Conservation (phyloP, 2,797 vertebrate species). For the Oryzias dopingdopingensis region DNA sequence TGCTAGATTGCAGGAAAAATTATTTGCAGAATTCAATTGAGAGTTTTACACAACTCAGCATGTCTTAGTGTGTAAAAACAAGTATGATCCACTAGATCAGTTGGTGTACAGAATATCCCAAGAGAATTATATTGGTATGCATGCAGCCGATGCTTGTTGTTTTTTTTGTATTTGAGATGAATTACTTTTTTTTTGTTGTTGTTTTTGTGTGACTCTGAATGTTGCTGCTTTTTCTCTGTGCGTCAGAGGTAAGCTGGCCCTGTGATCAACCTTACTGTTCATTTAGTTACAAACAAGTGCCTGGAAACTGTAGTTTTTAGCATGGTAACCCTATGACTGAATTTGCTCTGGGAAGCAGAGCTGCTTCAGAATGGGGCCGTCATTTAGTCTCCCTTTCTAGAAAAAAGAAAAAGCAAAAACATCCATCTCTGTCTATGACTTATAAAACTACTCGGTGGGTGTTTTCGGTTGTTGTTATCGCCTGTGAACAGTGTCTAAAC, state of each 20-base stretch:
- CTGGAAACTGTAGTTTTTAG: conserved; percentile 70
- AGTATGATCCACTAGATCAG: conserved; percentile 50
- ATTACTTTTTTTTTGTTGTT: conserved; percentile 23
- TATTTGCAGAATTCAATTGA: conserved; percentile 39
- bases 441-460: conserved; percentile 58
- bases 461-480: conserved; percentile 35
- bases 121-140: conserved; percentile 66
- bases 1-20: conserved; percentile 47
- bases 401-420: background rate
- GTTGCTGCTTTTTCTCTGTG: conserved; percentile 66
- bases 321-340: conserved; percentile 35
- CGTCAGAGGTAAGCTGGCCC: conserved; percentile 59
- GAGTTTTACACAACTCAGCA: conserved; percentile 50
- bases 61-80: conserved; percentile 62
- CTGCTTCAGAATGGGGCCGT: conserved; percentile 10
- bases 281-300: conserved; percentile 79
- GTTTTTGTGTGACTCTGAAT: conserved; percentile 61
- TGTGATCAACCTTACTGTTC: conserved; percentile 63
- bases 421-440: conserved; percentile 63
- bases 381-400: too few species aligned
- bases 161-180: conserved; percentile 45
- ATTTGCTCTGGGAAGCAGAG: conserved; percentile 22
- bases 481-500: conserved; percentile 48
- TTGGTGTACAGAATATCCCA: conserved; percentile 61
- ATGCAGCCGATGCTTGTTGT: conserved; percentile 67